These are phyloP conservation scores for Diarsia rubi DNA, from an alignment of 2,888 invertebrate species.

Conservation along the genomic window DNA sequence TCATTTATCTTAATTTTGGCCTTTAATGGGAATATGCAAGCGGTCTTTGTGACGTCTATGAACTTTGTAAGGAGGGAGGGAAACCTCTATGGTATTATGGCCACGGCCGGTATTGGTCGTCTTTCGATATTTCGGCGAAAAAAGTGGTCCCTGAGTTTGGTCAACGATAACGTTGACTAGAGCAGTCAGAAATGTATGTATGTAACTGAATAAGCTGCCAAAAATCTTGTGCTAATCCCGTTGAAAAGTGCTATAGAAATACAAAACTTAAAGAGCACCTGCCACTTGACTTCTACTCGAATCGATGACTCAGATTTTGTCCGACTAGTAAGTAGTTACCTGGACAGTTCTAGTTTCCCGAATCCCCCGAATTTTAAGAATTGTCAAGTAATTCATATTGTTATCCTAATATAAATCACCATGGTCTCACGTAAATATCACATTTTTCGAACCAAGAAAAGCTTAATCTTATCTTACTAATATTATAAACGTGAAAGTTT, in stretches of 20 bases:
- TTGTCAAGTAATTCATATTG: too few relatives aligned
- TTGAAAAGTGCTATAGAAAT: neutral
- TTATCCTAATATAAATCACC: too few relatives aligned
- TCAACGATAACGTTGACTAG: neutral
- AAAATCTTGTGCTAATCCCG: neutral
- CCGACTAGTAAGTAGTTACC: neutral
- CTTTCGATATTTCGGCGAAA: too few relatives aligned
- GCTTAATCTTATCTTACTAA: too few relatives aligned
- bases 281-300: neutral
- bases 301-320: neutral
- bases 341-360: neutral
- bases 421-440: neutral
- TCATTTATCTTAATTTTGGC: conserved; percentile 50
- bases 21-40: conserved; percentile 41
- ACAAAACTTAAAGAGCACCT: neutral
- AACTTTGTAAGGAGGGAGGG: neutral
- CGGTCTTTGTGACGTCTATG: conserved; percentile 6
- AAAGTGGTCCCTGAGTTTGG: too few relatives aligned
- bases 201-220: neutral
- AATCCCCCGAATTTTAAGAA: too few relatives aligned
- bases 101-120: neutral
- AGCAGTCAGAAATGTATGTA: neutral
- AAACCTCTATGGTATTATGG: neutral
- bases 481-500: too few relatives aligned
- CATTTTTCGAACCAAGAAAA: neutral